These are phyloP conservation scores for Leptinotarsa undecemlineata DNA, from an alignment of 1,140 invertebrate genomes.

Conservation along the genomic window DNA sequence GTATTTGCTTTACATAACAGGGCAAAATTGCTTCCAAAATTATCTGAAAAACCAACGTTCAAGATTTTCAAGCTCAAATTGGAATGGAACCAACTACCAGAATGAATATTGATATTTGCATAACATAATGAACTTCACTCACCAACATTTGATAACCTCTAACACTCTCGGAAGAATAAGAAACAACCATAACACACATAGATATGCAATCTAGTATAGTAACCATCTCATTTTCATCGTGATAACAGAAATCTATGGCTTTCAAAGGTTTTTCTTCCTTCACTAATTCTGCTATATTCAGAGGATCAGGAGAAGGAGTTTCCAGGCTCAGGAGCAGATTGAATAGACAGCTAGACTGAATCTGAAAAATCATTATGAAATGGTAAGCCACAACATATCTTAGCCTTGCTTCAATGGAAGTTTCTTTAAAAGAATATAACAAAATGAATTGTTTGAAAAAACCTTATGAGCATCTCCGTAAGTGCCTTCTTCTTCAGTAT, in stretches of 20 bases:
- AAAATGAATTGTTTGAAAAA: not conserved
- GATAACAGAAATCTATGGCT: slow-evolving; percentile 96
- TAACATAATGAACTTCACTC: slow-evolving; percentile 45
- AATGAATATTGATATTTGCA: not conserved
- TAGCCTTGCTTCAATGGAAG: too few species aligned
- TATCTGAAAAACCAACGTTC: slow-evolving; percentile 64
- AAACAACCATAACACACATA: slow-evolving; percentile 95
- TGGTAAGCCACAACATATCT: too few species aligned
- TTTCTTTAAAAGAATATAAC: too few species aligned
- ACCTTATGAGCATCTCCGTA: slow-evolving; percentile 91
- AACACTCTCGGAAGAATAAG: slow-evolving; percentile 93
- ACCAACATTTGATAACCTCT: slow-evolving; percentile 97
- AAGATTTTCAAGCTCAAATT: not conserved
- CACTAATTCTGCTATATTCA: slow-evolving; percentile 94
- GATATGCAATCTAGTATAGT: slow-evolving; percentile 92
- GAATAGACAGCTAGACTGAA: slow-evolving; percentile 88
- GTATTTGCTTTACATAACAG: slow-evolving; percentile 91
- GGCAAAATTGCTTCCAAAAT: slow-evolving; percentile 96
- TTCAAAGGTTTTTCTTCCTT: slow-evolving; percentile 95
- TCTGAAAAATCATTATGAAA: slow-evolving; percentile 59
- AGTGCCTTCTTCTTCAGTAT: slow-evolving; percentile 85
- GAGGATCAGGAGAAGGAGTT: slow-evolving; percentile 88
- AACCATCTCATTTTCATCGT: slow-evolving; percentile 93
- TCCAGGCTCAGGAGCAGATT: slow-evolving; percentile 87
- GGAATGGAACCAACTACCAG: not conserved